Percentiles rank a stretch among this genome's conserved stretches.
phyloP scores from a whole-genome alignment of 2,113 vertebrate species.

The Muscicapa adusta region DNA sequence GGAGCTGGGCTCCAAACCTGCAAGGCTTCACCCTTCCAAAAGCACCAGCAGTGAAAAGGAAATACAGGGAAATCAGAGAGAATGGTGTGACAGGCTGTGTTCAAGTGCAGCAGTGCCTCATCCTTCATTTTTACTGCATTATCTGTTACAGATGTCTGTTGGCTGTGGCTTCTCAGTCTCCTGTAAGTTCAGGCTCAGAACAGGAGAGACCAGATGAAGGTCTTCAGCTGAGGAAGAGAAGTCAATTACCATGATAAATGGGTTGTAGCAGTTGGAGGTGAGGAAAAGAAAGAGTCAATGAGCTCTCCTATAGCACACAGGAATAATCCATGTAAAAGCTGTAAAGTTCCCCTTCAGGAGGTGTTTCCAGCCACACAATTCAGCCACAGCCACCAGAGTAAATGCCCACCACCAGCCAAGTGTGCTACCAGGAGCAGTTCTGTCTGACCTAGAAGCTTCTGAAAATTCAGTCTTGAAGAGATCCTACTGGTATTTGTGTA shows the following conservation, averaged over 20 bases:
- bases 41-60: not conserved
- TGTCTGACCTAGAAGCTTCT: not conserved
- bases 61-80: fast-evolving
- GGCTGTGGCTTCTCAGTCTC: not conserved
- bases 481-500: not conserved
- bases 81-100: not conserved
- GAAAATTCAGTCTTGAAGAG: not conserved
- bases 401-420: not conserved
- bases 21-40: not conserved
- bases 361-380: not conserved
- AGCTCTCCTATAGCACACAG: not conserved
- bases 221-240: not conserved
- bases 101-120: not conserved
- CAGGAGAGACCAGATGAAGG: not conserved
- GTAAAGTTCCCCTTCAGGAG: not conserved
- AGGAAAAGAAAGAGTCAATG: not conserved
- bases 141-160: not conserved
- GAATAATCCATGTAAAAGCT: not conserved
- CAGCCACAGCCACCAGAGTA: not conserved
- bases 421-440: not conserved
- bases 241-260: not conserved
- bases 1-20: not conserved
- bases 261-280: not conserved
- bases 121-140: not conserved
- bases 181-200: not conserved